Conservation (phyloP, 2,113 vertebrate species). For the Saccopteryx leptura region DNA sequence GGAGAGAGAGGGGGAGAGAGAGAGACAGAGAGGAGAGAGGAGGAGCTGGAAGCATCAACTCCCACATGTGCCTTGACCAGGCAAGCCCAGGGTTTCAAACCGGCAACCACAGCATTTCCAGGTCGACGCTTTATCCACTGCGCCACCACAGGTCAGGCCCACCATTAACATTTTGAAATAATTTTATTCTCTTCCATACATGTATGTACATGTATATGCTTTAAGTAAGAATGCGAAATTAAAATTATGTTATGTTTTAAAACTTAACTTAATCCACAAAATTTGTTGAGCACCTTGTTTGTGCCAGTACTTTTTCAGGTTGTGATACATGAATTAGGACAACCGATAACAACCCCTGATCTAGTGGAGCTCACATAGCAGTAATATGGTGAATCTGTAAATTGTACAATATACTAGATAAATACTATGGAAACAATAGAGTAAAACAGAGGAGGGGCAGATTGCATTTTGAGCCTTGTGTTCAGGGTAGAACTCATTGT, state of each 20-base stretch:
- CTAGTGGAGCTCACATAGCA: not conserved
- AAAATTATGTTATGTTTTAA: not conserved
- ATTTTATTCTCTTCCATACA: not conserved
- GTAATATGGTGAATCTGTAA: not conserved
- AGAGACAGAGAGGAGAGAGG: no score
- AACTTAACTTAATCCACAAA: not conserved
- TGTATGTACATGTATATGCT: not conserved
- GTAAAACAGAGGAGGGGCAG: not conserved
- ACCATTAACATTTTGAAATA: constrained; percentile 30
- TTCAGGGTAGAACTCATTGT: not conserved
- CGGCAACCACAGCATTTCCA: no score
- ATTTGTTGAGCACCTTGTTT: not conserved
- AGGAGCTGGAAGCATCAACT: no score
- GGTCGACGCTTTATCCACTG: no score
- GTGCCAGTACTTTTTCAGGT: not conserved
- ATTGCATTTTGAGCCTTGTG: not conserved
- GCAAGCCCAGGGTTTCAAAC: no score
- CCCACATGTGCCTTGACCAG: no score
- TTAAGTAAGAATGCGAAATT: not conserved
- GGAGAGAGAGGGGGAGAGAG: no score
- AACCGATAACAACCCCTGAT: not conserved
- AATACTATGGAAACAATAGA: not conserved
- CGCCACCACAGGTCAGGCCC: no score
- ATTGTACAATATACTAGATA: no score
- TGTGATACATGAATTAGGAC: not conserved